Evolutionary conservation across 1,140 invertebrate genomes (phyloP), one percentile per base, ranked within the genome.

Genomic region (Meloidogyne floridensis): DNA sequence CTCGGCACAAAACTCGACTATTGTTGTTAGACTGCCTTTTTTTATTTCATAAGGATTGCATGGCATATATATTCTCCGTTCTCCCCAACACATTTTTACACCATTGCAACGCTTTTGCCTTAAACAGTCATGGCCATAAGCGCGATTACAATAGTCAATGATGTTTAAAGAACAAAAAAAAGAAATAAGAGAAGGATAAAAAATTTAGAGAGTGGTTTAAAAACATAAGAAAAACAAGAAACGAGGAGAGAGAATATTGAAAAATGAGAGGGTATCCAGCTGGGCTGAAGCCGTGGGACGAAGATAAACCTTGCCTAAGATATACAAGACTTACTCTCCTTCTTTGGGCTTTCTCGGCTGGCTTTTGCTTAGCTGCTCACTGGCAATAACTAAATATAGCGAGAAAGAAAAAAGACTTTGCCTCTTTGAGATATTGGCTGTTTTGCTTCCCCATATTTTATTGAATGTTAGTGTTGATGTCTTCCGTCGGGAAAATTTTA

Each of bases 401-500:
- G 56, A 59, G 13, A 59, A 13, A 59, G 56, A 59, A 56, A 56
- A 56, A 15, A 15, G 15, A 59, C 11, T 59, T 32, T 32, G 32
- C 32, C 32, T 32, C 32, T 32, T 32, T 2, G n/a, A 65, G n/a
- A 6, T 65, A 18, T 65, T 65, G 56, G 56, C 53, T 3, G 13
- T 47, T 47, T 47, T 47, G 47, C 47, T 8, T 47, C 47, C 59
- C 59, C 7, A 65, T 65, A 65, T 65, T 65, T 65, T 65, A 65
- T 65, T 65, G 59, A 65, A 65, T 65, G n/a, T 7, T 6, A 65
- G n/a, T n/a, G 56, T 59, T 59, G 15, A 65, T 65, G n/a, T 65
- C 59, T 65, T n/a, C 59, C 59, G n/a, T 65, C 15, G 59, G 59
- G 59, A 65, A 65, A 65, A 65, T 65, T 65, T 65, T 65, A 9